phyloP scores from a whole-genome alignment of 1,140 invertebrate species.

The Lineus longissimus region DNA sequence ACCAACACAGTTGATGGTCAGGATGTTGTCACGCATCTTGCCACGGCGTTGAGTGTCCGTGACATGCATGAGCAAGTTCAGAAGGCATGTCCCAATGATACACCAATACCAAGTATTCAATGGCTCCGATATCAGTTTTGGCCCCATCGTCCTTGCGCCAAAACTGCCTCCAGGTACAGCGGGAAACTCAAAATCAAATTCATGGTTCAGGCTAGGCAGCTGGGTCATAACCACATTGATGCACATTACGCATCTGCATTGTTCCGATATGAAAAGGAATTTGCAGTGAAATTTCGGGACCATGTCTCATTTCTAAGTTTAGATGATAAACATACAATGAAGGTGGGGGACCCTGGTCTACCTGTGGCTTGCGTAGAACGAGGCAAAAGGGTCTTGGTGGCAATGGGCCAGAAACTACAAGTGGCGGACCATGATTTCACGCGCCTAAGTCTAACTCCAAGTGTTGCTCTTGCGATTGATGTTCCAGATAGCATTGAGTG shows the following conservation, averaged over 20 bases:
- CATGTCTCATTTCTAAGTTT: constrained; percentile 15
- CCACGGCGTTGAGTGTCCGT: constrained; percentile 12
- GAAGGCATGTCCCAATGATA: constrained; percentile 1
- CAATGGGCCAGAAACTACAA: constrained; percentile 13
- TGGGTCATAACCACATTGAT: constrained; percentile 22
- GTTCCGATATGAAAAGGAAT: constrained; percentile 21
- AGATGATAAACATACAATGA: constrained; percentile 28
- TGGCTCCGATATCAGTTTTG: constrained; percentile 17
- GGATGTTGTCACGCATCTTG: constrained; percentile 9
- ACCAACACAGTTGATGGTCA: background rate
- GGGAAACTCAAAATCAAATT: constrained; percentile 23
- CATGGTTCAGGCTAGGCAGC: constrained; percentile 20
- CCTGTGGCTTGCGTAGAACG: constrained; percentile 27
- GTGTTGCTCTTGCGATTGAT: constrained; percentile 16
- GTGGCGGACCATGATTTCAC: constrained; percentile 25
- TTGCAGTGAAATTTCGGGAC: constrained; percentile 20
- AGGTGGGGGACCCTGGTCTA: constrained; percentile 24
- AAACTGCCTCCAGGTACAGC: constrained; percentile 16
- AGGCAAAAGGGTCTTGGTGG: constrained; percentile 22
- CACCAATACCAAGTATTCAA: constrained; percentile 10
- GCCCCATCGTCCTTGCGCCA: constrained; percentile 10
- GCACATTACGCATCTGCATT: constrained; percentile 21
- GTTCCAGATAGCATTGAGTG: constrained; percentile 17
- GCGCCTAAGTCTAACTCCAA: constrained; percentile 18
- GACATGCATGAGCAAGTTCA: constrained; percentile 12